Conservation (phyloP, 64 coral and sea anemone species). For the Stichodactyla helianthus region DNA sequence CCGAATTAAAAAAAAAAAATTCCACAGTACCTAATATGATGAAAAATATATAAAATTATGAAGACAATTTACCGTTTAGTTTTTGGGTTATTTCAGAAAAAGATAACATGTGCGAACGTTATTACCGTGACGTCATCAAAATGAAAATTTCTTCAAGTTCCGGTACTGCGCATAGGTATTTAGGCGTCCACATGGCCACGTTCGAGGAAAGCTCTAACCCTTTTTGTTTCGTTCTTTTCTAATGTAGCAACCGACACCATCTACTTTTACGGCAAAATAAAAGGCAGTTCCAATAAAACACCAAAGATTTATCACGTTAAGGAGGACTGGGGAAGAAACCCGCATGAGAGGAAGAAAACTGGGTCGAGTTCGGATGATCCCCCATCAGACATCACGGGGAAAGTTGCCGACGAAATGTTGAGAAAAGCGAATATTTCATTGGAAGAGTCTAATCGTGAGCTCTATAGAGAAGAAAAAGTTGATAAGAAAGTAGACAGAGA, state of each 20-base stretch:
- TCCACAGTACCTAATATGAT: no score
- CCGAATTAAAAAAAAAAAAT: no score
- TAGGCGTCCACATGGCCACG: no score
- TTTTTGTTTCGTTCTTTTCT: not conserved
- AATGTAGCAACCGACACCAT: not conserved
- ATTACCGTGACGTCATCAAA: no score
- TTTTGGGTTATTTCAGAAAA: no score
- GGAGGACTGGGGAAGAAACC: not conserved
- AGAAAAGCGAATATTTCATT: conserved; percentile 32
- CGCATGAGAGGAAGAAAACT: not conserved
- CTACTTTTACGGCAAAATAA: not conserved
- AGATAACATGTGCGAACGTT: no score
- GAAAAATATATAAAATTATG: no score
- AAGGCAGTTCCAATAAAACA: not conserved
- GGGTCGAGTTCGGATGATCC: not conserved
- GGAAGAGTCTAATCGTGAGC: conserved; percentile 45
- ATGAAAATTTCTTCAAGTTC: no score
- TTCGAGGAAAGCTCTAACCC: no score
- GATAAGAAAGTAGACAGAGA: conserved; percentile 34
- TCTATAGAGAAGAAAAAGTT: conserved; percentile 47
- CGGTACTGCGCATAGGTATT: no score
- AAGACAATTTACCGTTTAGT: no score
- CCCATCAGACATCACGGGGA: conserved; percentile 53
- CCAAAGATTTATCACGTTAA: not conserved
- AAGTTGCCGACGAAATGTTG: conserved; percentile 46